phyloP scores from a whole-genome alignment of 2,113 vertebrate species.

The Trochalopteron elliotii region DNA sequence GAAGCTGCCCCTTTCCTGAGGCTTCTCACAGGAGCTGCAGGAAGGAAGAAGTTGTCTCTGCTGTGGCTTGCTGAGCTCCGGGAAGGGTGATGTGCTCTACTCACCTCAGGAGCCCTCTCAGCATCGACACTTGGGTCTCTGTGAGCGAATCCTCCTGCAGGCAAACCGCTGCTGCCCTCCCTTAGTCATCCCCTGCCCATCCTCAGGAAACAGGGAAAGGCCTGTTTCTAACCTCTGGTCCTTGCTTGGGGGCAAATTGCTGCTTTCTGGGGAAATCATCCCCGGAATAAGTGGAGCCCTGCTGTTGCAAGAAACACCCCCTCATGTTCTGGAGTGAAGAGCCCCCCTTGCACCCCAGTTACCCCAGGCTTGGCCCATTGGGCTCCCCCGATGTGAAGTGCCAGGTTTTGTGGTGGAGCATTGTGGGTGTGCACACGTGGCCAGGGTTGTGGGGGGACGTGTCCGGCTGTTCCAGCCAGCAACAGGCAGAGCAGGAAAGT shows the following conservation, averaged over 20 bases:
- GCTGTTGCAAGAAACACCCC: background rate
- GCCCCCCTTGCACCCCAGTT: background rate
- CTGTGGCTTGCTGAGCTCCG: background rate
- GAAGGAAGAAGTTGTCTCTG: background rate
- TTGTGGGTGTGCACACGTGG: rapidly evolving
- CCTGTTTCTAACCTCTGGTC: background rate
- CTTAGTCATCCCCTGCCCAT: background rate
- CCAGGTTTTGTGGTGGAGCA: background rate
- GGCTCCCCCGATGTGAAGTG: rapidly evolving
- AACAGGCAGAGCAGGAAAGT: conserved; percentile 14
- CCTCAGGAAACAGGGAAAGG: background rate
- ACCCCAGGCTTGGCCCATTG: rapidly evolving
- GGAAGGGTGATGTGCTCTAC: background rate
- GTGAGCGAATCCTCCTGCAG: background rate
- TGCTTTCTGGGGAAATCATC: background rate
- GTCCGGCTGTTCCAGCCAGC: background rate
- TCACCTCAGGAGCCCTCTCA: background rate
- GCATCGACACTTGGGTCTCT: rapidly evolving
- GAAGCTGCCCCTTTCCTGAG: background rate
- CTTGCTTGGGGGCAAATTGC: rapidly evolving
- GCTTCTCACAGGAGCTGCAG: rapidly evolving
- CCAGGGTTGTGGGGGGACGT: rapidly evolving
- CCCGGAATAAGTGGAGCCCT: rapidly evolving
- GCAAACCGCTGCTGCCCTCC: rapidly evolving
- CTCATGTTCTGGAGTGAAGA: background rate